phyloP scores from a whole-genome alignment of 2,888 invertebrate genomes.

The Cheilosia pagana region DNA sequence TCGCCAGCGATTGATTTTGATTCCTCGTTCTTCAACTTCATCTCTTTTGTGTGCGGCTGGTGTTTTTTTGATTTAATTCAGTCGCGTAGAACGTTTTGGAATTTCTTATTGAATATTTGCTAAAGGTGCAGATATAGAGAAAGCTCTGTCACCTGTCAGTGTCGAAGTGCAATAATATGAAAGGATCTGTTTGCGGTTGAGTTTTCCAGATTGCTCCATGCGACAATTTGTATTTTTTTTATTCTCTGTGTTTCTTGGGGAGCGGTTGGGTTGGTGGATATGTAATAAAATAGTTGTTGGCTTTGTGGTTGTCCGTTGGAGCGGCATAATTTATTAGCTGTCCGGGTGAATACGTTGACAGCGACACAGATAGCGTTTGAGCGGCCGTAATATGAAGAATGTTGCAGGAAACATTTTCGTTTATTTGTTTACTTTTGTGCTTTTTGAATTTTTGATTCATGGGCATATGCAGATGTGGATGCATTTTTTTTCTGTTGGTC shows the following conservation, averaged over 20 bases:
- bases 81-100: constrained; percentile 42
- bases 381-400: constrained; percentile 23
- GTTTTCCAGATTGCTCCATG: constrained; percentile 4
- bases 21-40: constrained; percentile 6
- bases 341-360: constrained; percentile 53
- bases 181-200: constrained; percentile 54
- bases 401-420: constrained; percentile 49
- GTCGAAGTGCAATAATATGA: constrained; percentile 27
- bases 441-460: constrained; percentile 39
- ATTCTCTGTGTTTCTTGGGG: constrained; percentile 26
- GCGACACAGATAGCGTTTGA: constrained; percentile 19
- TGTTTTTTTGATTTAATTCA: constrained; percentile 23
- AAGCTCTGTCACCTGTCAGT: constrained; percentile 58
- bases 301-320: constrained; percentile 59
- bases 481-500: not conserved
- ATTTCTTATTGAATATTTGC: constrained; percentile 27
- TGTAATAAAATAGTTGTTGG: constrained; percentile 24
- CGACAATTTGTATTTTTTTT: not conserved
- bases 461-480: constrained; percentile 24
- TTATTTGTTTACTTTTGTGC: constrained; percentile 10
- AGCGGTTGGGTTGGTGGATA: constrained; percentile 50
- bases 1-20: no score
- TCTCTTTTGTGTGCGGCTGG: constrained; percentile 7
- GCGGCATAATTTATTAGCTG: constrained; percentile 66
- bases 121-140: not conserved